phyloP scores from a whole-genome alignment of 2,797 vertebrate species.

The Onychomys arenicola region DNA sequence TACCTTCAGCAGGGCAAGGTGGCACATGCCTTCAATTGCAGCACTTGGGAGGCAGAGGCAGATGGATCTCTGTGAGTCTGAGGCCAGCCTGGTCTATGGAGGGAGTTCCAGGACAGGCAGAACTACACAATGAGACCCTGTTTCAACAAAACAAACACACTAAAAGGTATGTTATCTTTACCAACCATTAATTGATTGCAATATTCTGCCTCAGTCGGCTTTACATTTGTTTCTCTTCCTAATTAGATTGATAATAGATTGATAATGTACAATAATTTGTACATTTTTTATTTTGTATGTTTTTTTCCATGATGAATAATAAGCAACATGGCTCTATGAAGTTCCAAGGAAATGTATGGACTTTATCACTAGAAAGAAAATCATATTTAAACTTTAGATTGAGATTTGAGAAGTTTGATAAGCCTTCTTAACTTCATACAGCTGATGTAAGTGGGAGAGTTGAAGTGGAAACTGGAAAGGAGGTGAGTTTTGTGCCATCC shows the following conservation, averaged over 20 bases:
- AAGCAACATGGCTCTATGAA: background rate
- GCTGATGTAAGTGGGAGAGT: background rate
- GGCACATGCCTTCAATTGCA: background rate
- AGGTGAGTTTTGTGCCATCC: background rate
- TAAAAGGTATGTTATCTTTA: background rate
- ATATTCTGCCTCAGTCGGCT: constrained; percentile 3
- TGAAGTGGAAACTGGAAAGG: background rate
- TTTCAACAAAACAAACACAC: background rate
- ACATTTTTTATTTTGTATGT: constrained; percentile 9
- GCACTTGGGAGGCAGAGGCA: background rate
- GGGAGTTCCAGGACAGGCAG: background rate
- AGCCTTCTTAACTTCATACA: background rate
- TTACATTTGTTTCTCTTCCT: constrained; percentile 32
- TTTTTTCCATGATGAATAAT: background rate
- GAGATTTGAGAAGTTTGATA: background rate
- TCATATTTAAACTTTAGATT: background rate
- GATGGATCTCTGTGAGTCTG: background rate
- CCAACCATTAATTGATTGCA: background rate
- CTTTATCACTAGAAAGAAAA: background rate
- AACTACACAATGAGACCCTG: background rate
- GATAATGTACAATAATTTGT: background rate
- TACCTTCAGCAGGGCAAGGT: background rate
- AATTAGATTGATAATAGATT: background rate
- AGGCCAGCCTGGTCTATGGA: background rate
- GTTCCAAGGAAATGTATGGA: background rate